Percentiles rank a stretch among this genome's conserved stretches.
Conservation (phyloP, 2,113 vertebrate genomes). For the Tapirus terrestris region DNA sequence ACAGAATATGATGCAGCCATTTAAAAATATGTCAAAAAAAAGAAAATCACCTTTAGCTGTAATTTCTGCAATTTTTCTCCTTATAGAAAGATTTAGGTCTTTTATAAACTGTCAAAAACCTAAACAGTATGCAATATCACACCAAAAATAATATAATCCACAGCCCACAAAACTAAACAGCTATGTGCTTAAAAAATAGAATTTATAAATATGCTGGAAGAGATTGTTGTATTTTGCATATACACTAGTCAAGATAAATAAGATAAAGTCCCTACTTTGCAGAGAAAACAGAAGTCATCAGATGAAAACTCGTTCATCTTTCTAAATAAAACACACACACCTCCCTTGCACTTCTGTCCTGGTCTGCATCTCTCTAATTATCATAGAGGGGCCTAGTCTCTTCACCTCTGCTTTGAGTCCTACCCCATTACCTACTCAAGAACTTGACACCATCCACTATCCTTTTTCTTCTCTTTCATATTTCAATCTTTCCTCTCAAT, state of each 20-base stretch:
- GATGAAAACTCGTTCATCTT: neutral
- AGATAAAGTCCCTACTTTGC: neutral
- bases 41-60: neutral
- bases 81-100: neutral
- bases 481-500: neutral
- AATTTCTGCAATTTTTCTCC: neutral
- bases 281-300: neutral
- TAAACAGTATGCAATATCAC: neutral
- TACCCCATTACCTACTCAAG: neutral
- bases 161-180: neutral
- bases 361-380: neutral
- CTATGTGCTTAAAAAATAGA: neutral
- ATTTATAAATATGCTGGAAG: neutral
- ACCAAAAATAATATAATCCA: neutral
- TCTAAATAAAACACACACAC: neutral
- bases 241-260: neutral
- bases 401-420: neutral
- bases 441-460: neutral
- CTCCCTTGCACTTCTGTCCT: neutral
- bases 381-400: neutral
- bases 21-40: neutral
- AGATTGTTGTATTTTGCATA: neutral
- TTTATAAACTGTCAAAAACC: constrained; percentile 2
- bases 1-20: neutral
- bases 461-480: neutral